Evolutionary conservation across 2,888 invertebrate genomes (phyloP), one percentile per base, ranked within the genome.

Genomic region (Ectemnius continuus): DNA sequence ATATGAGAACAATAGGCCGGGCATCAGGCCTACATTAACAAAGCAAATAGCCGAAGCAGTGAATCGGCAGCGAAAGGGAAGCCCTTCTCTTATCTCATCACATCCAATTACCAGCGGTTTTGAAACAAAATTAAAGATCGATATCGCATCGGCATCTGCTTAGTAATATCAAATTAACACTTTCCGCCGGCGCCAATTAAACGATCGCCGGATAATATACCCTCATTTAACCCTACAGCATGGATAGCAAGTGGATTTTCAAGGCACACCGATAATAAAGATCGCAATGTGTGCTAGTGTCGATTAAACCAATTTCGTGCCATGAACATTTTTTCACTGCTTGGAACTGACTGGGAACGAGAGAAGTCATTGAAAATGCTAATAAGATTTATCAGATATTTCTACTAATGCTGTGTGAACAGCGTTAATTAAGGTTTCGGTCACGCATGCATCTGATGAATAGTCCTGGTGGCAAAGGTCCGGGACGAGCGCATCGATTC

Each of bases 91-190:
- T 86, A 85, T 85, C 84, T 80, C 81, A 69, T 82, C 84, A 75
- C 60, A 69, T 67, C 80, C 84, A 88, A 87, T 88, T 87, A 87
- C 86, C 80, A 74, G 58, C 52, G 36, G 70, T 66, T 69, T 60
- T 65, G 75, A 61, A 76, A 70, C 82, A 80, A 88, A 89, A 88
- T 88, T 87, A 85, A 86, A 89, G 88, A 88, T 89, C 72, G 75
- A 61, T 86, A 89, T 89, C 88, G 78, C 66, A 71, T 79, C 61
- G 83, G 84, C 87, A 84, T 84, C 83, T 84, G 85, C 83, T 84
- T 84, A 82, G 82, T 81, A 84, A 76, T 87, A 83, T 84, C 87
- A 77, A 87, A 88, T 88, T 87, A 88, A 88, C 86, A 85, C 86
- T 86, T 85, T 83, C 79, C 70, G 77, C 72, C 70, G 73, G 80